phyloP scores from a whole-genome alignment of 2,797 vertebrate species.

The Sorex maritimensis region DNA sequence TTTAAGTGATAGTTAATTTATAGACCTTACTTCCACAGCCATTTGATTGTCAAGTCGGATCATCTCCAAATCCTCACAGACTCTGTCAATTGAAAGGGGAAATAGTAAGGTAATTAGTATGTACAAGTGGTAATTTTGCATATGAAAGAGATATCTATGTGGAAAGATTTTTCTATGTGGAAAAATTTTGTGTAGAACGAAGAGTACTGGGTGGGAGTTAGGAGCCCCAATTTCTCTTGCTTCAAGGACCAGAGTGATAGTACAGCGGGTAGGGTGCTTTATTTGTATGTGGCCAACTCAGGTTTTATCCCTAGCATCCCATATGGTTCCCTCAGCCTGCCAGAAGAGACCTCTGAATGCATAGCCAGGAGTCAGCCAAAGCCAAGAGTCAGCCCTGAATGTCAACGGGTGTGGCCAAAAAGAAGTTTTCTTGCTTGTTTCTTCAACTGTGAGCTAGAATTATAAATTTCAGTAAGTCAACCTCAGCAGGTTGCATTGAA shows the following conservation, averaged over 20 bases:
- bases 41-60: conserved; percentile 35
- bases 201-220: conserved; percentile 8
- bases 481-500: not conserved
- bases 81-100: conserved; percentile 50
- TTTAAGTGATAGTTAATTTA: conserved; percentile 36
- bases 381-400: too few relatives aligned
- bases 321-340: too few relatives aligned
- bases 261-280: too few relatives aligned
- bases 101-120: conserved; percentile 1
- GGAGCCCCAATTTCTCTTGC: not conserved
- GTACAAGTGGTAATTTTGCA: conserved; percentile 26
- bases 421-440: not conserved
- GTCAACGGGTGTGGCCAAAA: too few relatives aligned
- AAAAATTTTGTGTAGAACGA: conserved; percentile 13
- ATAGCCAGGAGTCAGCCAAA: too few relatives aligned
- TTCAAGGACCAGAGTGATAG: too few relatives aligned
- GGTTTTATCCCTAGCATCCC: too few relatives aligned
- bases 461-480: conserved; percentile 40
- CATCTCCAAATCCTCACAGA: conserved; percentile 48
- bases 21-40: conserved; percentile 50
- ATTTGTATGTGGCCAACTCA: too few relatives aligned
- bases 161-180: not conserved
- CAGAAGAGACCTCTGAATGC: too few relatives aligned
- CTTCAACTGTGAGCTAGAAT: conserved; percentile 44
- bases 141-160: not conserved